Conservation (phyloP, 2,888 invertebrate genomes). For the Drosophila differens region DNA sequence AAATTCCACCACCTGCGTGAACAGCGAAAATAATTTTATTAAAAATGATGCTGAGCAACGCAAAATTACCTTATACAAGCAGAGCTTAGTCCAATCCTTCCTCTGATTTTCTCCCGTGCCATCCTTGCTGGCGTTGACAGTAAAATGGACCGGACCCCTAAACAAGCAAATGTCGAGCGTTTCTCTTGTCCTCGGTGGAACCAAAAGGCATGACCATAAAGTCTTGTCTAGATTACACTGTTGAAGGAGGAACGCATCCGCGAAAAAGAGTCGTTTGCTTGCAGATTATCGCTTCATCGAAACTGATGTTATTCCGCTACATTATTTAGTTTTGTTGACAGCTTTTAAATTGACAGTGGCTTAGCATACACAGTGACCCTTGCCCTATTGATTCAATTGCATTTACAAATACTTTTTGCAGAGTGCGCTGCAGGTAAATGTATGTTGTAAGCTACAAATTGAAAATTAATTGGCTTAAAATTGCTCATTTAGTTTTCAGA, state of each 20-base stretch:
- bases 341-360: slow-evolving; percentile 18
- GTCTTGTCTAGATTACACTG: slow-evolving; percentile 46
- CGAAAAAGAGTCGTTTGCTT: slow-evolving; percentile 56
- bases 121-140: background rate
- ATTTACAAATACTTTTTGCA: background rate
- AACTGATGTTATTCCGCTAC: slow-evolving; percentile 36
- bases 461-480: background rate
- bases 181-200: slow-evolving; percentile 1
- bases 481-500: background rate
- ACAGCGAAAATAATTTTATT: slow-evolving; percentile 45
- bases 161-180: slow-evolving; percentile 43
- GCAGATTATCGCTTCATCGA: slow-evolving; percentile 69
- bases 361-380: background rate
- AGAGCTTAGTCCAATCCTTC: slow-evolving; percentile 12
- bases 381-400: background rate
- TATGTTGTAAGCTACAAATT: background rate
- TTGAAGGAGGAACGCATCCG: slow-evolving; percentile 28
- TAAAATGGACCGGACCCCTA: slow-evolving; percentile 27
- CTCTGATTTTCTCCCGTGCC: slow-evolving; percentile 35
- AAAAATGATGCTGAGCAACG: slow-evolving; percentile 23
- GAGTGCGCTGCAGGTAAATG: too few relatives aligned
- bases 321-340: slow-evolving; percentile 15
- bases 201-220: slow-evolving; percentile 35
- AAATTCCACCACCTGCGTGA: slow-evolving; percentile 8
- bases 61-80: slow-evolving; percentile 17